Evolutionary conservation across 2,797 vertebrate genomes (phyloP).

Genomic region (Miichthys miiuy): DNA sequence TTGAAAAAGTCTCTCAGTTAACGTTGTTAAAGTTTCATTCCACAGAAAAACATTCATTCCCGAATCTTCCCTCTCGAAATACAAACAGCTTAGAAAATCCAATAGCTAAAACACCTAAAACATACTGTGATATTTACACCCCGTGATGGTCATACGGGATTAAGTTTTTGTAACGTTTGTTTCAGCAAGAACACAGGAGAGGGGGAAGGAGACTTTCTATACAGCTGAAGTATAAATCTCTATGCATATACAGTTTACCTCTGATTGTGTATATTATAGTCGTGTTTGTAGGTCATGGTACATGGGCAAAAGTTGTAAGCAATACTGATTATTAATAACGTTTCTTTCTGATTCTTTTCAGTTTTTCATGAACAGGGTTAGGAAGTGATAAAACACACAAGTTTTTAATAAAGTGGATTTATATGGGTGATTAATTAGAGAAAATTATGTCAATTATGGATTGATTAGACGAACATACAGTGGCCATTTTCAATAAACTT

Average conservation of each 20-base stretch:
- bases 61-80: slow-evolving; percentile 36
- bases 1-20: slow-evolving; percentile 31
- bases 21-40: slow-evolving; percentile 17
- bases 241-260: slow-evolving; percentile 35
- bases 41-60: slow-evolving; percentile 54
- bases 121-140: slow-evolving; percentile 50
- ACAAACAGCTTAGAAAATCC: slow-evolving; percentile 67
- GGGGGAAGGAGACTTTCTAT: slow-evolving; percentile 18
- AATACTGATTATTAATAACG: background rate
- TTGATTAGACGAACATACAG: no score
- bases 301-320: slow-evolving; percentile 22
- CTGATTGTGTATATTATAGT: slow-evolving; percentile 5
- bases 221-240: slow-evolving; percentile 46
- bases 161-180: background rate
- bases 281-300: slow-evolving; percentile 27
- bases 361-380: slow-evolving; percentile 31
- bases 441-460: no score
- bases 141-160: background rate
- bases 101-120: slow-evolving; percentile 53
- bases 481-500: no score
- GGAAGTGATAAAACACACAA: slow-evolving; percentile 6
- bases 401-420: no score
- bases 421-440: no score
- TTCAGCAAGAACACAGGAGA: slow-evolving; percentile 16
- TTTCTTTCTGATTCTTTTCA: background rate